Evolutionary conservation across 2,888 invertebrate genomes (phyloP).

Genomic region (Tetanocera ferruginea): DNA sequence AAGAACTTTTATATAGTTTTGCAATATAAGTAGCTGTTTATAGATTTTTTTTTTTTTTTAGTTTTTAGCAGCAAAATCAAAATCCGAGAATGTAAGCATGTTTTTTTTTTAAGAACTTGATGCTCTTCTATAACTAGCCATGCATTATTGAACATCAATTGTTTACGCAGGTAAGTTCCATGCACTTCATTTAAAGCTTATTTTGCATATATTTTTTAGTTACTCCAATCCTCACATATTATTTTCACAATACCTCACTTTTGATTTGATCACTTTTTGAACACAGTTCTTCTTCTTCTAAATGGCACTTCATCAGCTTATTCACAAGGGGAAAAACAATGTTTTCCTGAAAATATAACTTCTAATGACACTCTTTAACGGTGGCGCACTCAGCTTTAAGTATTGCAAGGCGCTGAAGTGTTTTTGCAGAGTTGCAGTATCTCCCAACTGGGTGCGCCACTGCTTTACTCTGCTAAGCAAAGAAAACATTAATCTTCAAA

Average conservation of each 20-base stretch:
- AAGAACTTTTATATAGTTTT: too few species aligned
- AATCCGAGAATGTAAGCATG: neutral
- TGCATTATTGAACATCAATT: neutral
- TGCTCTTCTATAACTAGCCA: too few species aligned
- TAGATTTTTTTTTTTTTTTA: too few species aligned
- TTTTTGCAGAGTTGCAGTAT: too few species aligned
- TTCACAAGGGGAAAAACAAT: neutral
- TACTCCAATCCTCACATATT: neutral
- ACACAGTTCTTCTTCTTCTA: neutral
- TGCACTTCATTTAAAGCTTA: neutral
- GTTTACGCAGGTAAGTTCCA: constrained; percentile 2
- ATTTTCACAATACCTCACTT: neutral
- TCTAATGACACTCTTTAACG: constrained; percentile 55
- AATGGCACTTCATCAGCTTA: neutral
- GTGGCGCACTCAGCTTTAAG: too few species aligned
- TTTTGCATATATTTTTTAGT: neutral
- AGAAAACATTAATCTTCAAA: neutral
- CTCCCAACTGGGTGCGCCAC: too few species aligned
- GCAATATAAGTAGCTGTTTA: too few species aligned
- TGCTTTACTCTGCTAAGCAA: too few species aligned
- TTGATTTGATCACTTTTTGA: neutral
- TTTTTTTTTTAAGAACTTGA: neutral
- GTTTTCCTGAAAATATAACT: constrained; percentile 42
- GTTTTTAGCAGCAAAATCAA: neutral
- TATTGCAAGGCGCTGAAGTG: too few species aligned